These are phyloP conservation scores for Brachionus angularis DNA, from an alignment of 1,140 invertebrate species.

Conservation along the genomic window DNA sequence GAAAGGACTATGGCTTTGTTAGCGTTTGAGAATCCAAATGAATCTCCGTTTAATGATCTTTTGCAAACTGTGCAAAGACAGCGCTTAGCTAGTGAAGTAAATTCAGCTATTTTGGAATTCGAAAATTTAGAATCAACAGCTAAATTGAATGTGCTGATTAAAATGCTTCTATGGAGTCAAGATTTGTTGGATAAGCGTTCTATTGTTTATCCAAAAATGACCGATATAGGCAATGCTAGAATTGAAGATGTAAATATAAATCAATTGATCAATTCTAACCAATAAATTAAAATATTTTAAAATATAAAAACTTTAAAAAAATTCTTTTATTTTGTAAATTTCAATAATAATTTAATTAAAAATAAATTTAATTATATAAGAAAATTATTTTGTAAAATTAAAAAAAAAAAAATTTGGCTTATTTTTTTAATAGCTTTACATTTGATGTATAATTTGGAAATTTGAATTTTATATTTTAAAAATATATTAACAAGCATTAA, in stretches of 20 bases:
- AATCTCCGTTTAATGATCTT: slow-evolving; percentile 88
- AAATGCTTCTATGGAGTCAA: slow-evolving; percentile 89
- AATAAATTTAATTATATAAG: too few relatives aligned
- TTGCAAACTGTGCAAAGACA: slow-evolving; percentile 80
- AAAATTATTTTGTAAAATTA: too few relatives aligned
- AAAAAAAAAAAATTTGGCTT: too few relatives aligned
- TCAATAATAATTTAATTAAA: too few relatives aligned
- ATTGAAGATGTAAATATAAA: slow-evolving; percentile 57
- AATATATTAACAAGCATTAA: too few relatives aligned
- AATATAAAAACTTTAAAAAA: too few relatives aligned
- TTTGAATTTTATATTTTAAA: too few relatives aligned
- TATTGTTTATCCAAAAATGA: slow-evolving; percentile 84
- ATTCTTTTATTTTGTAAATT: too few relatives aligned
- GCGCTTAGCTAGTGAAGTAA: slow-evolving; percentile 90
- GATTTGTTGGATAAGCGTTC: slow-evolving; percentile 88
- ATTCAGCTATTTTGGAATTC: slow-evolving; percentile 86
- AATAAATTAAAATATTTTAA: too few relatives aligned
- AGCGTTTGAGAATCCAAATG: slow-evolving; percentile 91
- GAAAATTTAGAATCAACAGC: slow-evolving; percentile 80
- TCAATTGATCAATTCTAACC: slow-evolving; percentile 40
- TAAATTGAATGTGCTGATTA: slow-evolving; percentile 81
- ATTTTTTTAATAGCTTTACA: too few relatives aligned
- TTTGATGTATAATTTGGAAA: too few relatives aligned
- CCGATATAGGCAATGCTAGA: slow-evolving; percentile 73
- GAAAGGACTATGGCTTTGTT: slow-evolving; percentile 81